A percentile compares a stretch with the other conserved stretches of the same genome.
phyloP scores from a whole-genome alignment of 92 coral and sea anemone genomes.

The Ricordea florida region DNA sequence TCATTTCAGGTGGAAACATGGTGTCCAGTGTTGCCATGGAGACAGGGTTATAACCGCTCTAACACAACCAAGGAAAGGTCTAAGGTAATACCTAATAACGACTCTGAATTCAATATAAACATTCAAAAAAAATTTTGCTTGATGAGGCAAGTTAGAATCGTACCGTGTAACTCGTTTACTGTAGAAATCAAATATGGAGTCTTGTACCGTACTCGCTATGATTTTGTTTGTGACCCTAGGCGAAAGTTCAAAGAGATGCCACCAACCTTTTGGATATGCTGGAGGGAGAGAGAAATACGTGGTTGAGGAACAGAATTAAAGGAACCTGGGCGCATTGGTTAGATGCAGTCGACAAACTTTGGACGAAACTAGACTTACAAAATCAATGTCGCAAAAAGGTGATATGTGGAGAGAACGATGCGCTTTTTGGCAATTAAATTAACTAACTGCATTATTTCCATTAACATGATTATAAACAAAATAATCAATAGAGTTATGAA shows the following conservation, averaged over 20 bases:
- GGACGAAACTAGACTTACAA: conserved; percentile 17
- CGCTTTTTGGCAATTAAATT: background rate
- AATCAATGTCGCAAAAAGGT: conserved; percentile 55
- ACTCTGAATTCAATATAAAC: background rate
- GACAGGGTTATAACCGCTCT: conserved; percentile 22
- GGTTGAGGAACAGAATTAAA: conserved; percentile 66
- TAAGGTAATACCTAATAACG: background rate
- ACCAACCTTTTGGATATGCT: conserved; percentile 55
- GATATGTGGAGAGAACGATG: background rate
- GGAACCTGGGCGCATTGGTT: conserved; percentile 73
- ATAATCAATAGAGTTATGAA: too few species aligned
- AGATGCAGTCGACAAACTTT: conserved; percentile 48
- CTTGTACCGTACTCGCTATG: background rate
- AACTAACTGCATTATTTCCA: background rate
- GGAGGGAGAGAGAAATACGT: conserved; percentile 26
- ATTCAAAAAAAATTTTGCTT: too few species aligned
- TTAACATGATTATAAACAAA: too few species aligned
- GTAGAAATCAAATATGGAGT: background rate
- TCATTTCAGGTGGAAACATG: conserved; percentile 60
- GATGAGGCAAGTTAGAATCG: too few species aligned
- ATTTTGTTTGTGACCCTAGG: conserved; percentile 11
- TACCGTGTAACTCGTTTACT: too few species aligned
- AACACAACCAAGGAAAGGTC: background rate
- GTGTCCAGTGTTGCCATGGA: conserved; percentile 82
- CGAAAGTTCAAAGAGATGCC: conserved; percentile 56